These are phyloP conservation scores for Epinotia bilunana DNA, from an alignment of 2,888 invertebrate genomes.

Conservation along the genomic window DNA sequence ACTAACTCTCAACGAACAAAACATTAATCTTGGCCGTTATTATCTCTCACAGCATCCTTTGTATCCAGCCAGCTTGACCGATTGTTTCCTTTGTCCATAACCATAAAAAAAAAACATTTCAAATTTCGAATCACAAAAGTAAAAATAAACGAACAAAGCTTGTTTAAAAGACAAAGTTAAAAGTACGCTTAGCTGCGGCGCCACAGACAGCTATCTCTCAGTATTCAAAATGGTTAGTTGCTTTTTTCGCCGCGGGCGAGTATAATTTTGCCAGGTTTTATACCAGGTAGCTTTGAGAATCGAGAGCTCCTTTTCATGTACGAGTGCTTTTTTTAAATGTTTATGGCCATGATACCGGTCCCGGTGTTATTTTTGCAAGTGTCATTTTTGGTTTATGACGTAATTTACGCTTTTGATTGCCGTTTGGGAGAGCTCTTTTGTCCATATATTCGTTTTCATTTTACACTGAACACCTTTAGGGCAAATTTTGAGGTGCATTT, in stretches of 20 bases:
- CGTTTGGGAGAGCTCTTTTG: slow-evolving; percentile 17
- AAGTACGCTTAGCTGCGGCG: slow-evolving; percentile 6
- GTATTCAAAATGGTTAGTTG: slow-evolving; percentile 4
- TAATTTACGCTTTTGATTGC: slow-evolving; percentile 30
- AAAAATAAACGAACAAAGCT: slow-evolving; percentile 35
- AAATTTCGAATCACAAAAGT: slow-evolving; percentile 35
- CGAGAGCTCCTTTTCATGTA: slow-evolving; percentile 28
- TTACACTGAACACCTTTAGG: background rate
- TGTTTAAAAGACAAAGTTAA: slow-evolving; percentile 36
- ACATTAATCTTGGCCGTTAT: slow-evolving; percentile 29
- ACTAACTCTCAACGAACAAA: slow-evolving; percentile 33
- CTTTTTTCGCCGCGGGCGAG: background rate
- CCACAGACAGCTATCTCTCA: slow-evolving; percentile 19
- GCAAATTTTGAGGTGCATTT: slow-evolving; percentile 14
- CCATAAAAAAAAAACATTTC: slow-evolving; percentile 38
- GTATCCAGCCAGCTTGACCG: slow-evolving; percentile 34
- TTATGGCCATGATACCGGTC: slow-evolving; percentile 8
- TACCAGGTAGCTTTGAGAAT: slow-evolving; percentile 38
- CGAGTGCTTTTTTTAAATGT: slow-evolving; percentile 19
- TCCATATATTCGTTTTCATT: background rate
- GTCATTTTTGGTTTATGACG: slow-evolving; percentile 29
- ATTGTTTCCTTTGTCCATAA: slow-evolving; percentile 36
- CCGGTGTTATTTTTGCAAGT: slow-evolving; percentile 14
- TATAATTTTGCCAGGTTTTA: slow-evolving; percentile 38
- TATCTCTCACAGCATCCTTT: slow-evolving; percentile 34